phyloP scores from a whole-genome alignment of 2,888 invertebrate species.

The Andricus curvator region DNA sequence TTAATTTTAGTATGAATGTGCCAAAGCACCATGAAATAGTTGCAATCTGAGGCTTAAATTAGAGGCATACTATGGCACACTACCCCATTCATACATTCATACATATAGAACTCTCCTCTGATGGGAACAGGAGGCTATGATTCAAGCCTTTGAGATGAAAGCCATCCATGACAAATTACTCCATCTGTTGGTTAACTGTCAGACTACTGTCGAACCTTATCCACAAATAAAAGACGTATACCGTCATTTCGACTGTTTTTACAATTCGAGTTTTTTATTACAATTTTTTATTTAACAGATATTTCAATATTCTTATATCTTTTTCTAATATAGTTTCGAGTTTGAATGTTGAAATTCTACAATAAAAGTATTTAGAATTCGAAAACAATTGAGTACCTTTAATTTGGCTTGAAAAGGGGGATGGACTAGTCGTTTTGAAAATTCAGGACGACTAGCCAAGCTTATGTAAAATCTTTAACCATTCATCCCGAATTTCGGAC shows the following conservation, averaged over 20 bases:
- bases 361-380: no score
- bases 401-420: no score
- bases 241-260: not conserved
- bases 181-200: constrained; percentile 13
- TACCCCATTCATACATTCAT: constrained; percentile 16
- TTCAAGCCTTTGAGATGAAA: constrained; percentile 10
- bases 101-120: constrained; percentile 10
- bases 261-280: not conserved
- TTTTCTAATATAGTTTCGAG: no score
- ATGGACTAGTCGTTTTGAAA: no score
- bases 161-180: constrained; percentile 34
- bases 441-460: no score
- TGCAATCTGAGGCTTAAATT: constrained; percentile 50
- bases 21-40: constrained; percentile 52
- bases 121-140: not conserved
- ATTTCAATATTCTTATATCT: not conserved
- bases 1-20: constrained; percentile 73
- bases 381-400: no score
- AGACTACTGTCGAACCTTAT: not conserved
- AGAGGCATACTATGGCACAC: constrained; percentile 15
- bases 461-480: no score
- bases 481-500: no score
- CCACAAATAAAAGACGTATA: not conserved
- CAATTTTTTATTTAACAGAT: not conserved
- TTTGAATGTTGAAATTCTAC: no score